Evolutionary conservation across 2,888 invertebrate genomes (phyloP), one percentile per base, ranked within the genome.

Genomic region (Aphodius granarius): DNA sequence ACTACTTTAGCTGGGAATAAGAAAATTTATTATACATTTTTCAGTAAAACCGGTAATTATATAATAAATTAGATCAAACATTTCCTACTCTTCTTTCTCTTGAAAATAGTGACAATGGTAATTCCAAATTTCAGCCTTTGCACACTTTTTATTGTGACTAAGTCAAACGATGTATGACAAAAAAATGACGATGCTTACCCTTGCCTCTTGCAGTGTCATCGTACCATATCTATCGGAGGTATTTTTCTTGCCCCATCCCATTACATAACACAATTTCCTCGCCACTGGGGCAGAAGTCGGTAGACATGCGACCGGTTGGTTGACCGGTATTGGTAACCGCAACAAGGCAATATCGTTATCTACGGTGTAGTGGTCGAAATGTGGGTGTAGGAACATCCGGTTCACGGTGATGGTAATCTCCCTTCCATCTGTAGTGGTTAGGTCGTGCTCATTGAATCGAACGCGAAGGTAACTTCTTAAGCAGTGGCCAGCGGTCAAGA

Each of bases 331-430:
- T 15, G 90, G 90, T 72, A 94, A 87, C 81, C 94, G 91, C 75
- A 98, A 87, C 81, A 98, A 88, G 2, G 97, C 97, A 72, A 98
- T 94, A 85, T 98, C 98, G 85, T 97, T 97, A 85, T 97, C 95
- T 62, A 97, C 96, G 0, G 96, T 97, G 79, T 94, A 92, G 73
- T 93, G 92, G 86, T 97, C 94, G 86, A 96, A 97, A 77, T 91
- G 90, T 0, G 96, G 96, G 88, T 98, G 97, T 64, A 94, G 91
- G 81, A 93, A 93, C 73, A 93, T 92, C 80, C 93, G 92, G 9
- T 91, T 90, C 77, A 94, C 93, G 82, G 91, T 91, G 87, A 95
- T 90, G 86, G 95, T 94, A 78, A 93, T 85, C 86, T 97, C 97
- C 0, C 94, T 92, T 9, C 92, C 93, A 84, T 95, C 95, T 76